phyloP scores from a whole-genome alignment of 2,888 invertebrate genomes.

The Argynnis bischoffii region DNA sequence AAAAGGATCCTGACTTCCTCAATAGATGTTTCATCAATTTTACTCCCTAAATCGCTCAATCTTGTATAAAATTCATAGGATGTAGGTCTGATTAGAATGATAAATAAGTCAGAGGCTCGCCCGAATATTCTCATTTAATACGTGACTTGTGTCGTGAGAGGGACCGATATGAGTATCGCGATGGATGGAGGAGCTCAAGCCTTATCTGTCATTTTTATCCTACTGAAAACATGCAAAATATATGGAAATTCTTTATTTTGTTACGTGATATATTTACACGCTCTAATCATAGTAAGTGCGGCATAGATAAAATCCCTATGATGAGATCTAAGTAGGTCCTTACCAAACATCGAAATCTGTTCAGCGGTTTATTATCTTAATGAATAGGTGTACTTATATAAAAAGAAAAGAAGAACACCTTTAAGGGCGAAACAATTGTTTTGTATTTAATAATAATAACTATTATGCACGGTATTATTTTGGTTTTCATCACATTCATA shows the following conservation, averaged over 20 bases:
- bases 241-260: background rate
- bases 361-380: too few relatives aligned
- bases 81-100: conserved; percentile 79
- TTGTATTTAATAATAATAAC: too few relatives aligned
- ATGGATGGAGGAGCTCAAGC: conserved; percentile 62
- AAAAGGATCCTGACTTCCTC: conserved; percentile 73
- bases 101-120: conserved; percentile 79
- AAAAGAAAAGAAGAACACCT: too few relatives aligned
- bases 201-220: conserved; percentile 73
- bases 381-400: too few relatives aligned
- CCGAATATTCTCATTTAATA: conserved; percentile 83
- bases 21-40: conserved; percentile 81
- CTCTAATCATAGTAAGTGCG: too few relatives aligned
- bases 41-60: conserved; percentile 80
- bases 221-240: conserved; percentile 20
- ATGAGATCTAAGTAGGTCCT: too few relatives aligned
- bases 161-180: conserved; percentile 74
- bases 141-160: conserved; percentile 80
- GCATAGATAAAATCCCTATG: too few relatives aligned
- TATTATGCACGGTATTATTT: too few relatives aligned
- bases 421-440: too few relatives aligned
- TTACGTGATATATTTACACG: background rate
- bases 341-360: too few relatives aligned
- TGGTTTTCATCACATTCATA: too few relatives aligned
- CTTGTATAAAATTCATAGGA: conserved; percentile 82